Evolutionary conservation across 2,797 vertebrate species (phyloP).

Genomic region (Gymnocypris eckloni): DNA sequence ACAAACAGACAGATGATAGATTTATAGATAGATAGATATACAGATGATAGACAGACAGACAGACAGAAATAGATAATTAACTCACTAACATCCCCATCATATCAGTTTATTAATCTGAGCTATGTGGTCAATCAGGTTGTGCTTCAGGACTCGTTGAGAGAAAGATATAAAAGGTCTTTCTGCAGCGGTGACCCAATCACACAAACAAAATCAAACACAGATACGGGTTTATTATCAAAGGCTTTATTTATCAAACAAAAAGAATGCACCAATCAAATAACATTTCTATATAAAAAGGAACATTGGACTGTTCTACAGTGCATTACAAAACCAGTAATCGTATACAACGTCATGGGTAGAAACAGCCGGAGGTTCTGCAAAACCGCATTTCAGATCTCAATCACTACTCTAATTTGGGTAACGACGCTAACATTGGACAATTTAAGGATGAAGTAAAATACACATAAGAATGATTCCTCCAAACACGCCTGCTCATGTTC

Average conservation of each 20-base stretch:
- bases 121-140: not conserved
- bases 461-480: constrained; percentile 69
- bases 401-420: constrained; percentile 91
- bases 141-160: not conserved
- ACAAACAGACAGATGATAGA: no score
- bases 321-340: constrained; percentile 92
- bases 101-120: not conserved
- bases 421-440: constrained; percentile 82
- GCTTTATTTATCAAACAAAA: constrained; percentile 96
- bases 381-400: constrained; percentile 87
- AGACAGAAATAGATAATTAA: not conserved
- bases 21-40: not conserved
- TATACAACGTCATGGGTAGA: constrained; percentile 92
- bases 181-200: not conserved
- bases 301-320: constrained; percentile 92
- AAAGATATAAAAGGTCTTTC: not conserved
- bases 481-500: not conserved
- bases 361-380: constrained; percentile 79
- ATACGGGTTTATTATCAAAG: constrained; percentile 90
- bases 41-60: not conserved
- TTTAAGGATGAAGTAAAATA: constrained; percentile 78
- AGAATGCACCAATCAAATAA: constrained; percentile 94
- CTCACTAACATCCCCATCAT: not conserved
- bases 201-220: not conserved
- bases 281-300: constrained; percentile 97